Evolutionary conservation across 2,888 invertebrate species (phyloP).

Genomic region (Lithosia quadra): DNA sequence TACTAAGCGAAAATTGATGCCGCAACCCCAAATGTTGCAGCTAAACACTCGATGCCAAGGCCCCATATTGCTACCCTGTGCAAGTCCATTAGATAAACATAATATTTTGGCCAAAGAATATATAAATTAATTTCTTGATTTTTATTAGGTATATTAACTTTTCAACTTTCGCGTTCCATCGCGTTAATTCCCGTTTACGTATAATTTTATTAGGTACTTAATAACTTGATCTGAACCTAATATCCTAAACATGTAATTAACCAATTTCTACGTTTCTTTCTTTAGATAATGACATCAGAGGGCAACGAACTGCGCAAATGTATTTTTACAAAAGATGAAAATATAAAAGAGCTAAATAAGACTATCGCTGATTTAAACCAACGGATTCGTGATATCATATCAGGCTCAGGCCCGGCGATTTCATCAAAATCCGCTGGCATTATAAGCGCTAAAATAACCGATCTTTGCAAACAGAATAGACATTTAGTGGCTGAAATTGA

Average conservation of each 20-base stretch:
- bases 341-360: constrained; percentile 77
- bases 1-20: no score
- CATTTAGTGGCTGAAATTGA: constrained; percentile 89
- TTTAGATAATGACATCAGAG: constrained; percentile 85
- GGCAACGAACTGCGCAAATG: constrained; percentile 85
- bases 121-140: no score
- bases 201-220: no score
- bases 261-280: not conserved
- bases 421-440: constrained; percentile 84
- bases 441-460: constrained; percentile 89
- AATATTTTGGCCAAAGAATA: not conserved
- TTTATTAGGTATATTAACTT: no score
- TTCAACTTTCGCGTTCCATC: no score
- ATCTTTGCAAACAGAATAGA: constrained; percentile 89
- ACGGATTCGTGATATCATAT: constrained; percentile 84
- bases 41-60: no score
- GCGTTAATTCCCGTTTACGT: no score
- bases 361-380: constrained; percentile 77
- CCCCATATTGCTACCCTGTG: no score
- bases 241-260: not conserved
- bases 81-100: no score
- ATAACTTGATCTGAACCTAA: no score
- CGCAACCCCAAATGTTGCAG: no score
- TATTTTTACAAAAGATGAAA: constrained; percentile 79
- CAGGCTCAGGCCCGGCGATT: constrained; percentile 77